Conservation (phyloP, 2,888 invertebrate species). For the Nephrotoma flavescens region DNA sequence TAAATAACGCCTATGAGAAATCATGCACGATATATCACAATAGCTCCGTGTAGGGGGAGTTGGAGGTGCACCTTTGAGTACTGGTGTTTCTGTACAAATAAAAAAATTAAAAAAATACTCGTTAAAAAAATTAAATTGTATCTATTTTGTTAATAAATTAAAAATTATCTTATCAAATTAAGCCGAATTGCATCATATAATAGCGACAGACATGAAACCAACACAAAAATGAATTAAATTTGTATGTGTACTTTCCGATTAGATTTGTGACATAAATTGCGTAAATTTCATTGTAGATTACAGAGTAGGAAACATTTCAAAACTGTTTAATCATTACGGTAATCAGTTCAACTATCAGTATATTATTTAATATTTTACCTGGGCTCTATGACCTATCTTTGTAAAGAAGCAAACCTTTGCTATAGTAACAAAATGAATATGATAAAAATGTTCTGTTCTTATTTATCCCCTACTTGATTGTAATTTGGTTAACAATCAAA, state of each 20-base stretch:
- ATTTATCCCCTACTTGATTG: too few species aligned
- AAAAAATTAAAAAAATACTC: not conserved
- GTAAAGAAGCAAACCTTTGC: too few species aligned
- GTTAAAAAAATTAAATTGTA: slow-evolving; percentile 5
- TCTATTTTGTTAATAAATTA: not conserved
- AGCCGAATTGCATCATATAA: not conserved
- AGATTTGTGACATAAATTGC: not conserved
- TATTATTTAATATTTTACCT: too few species aligned
- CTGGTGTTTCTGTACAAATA: slow-evolving; percentile 71
- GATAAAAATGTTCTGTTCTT: too few species aligned
- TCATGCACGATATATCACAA: slow-evolving; percentile 72
- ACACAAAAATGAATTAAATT: not conserved
- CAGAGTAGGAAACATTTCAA: too few species aligned
- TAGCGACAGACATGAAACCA: not conserved
- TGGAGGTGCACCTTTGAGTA: slow-evolving; percentile 79
- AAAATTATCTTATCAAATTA: not conserved
- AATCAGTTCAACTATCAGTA: too few species aligned
- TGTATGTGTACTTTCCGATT: not conserved
- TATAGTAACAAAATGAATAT: too few species aligned
- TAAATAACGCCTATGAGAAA: slow-evolving; percentile 70
- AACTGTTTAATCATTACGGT: too few species aligned
- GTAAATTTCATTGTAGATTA: not conserved
- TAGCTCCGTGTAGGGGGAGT: slow-evolving; percentile 50
- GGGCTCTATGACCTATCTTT: too few species aligned
- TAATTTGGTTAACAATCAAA: too few species aligned